Evolutionary conservation across 1,140 invertebrate genomes (phyloP), one percentile per base, ranked within the genome.

Genomic region (Hyles euphorbiae): DNA sequence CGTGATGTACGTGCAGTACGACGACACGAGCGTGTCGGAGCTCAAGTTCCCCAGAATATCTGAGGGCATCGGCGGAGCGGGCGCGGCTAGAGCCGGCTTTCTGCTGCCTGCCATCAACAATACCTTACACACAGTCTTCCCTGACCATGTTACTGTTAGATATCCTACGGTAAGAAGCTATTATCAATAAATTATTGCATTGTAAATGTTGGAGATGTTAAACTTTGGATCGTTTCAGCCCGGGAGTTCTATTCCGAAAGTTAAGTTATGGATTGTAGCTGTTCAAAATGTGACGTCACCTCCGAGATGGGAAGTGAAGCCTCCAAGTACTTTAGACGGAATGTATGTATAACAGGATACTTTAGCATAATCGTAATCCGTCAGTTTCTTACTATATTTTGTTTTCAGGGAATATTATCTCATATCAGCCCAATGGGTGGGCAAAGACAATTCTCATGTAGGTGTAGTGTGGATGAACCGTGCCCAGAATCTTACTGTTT

Each of bases 391-490:
- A 54, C 43, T 32, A 6, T 57, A 1, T 61, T 61, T 61, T 47
- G 10, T 68, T 89, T 91, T 22, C 88, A 98, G 97, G 78, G 97
- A 98, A 71, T 95, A 95, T 88, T 98, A 98, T 89, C 89, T 98
- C 72, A 97, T 96, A 77, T 95, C 96, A 58, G 96, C 96, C 12
- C 92, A 94, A 55, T 98, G 97, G 97, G 92, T 96, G 53, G 94
- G 94, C 65, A 90, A 93, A 49, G 91, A 93, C 61, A 94, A 94
- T 75, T 88, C 88, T 56, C 92, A 96, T 74, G 90, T 98, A 50
- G 92, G 95, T 11, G 93, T 96, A 4, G 94, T 96, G 22, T 98
- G 96, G 95, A 94, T 98, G 92, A 97, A 96, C 72, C 92, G 97
- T 66, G 93, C 94, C 43, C 97, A 98, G 88, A 98, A 98, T 83